Base-by-base conservation (phyloP, 1,140 invertebrate genomes). In the Geopemphigus sp. region DNA sequence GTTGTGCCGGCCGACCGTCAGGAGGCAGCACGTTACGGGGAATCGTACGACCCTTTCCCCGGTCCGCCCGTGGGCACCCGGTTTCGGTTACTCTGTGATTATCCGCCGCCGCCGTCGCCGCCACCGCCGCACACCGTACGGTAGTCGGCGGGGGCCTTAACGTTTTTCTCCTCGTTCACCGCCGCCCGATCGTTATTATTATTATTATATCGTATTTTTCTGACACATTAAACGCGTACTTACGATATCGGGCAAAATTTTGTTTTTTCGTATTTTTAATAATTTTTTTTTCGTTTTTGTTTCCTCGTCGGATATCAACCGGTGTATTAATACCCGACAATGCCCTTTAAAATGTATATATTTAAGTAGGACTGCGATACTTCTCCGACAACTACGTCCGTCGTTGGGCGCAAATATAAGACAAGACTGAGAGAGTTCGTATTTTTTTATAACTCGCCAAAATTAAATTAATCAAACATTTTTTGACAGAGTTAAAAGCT, bases 51-150 rank as follows among this genome's bases (percentile, higher is more conserved):
- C 26, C n/a, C 22, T 22, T 11, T 8, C 19, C 53, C 24, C 70
- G 26, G 0, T 53, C 5, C 53, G 50, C 29, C 54, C 54, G 72
- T 12, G 54, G 32, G 29, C 72, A 22, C 70, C 53, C 70, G 72
- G 72, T 74, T 74, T 61, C 22, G 73, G 39, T 78, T 78, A 61
- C 73, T 39, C 73, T 76, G 56, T 78, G 73, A 78, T 78, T 61
- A 78, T 47, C 26, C 17, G 14, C 54, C 53, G n/a, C 72, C 72
- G 54, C 72, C 72, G 32, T n/a, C n/a, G n/a, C n/a, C n/a, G 54
- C 72, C 72, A 24, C 72, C 53, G 17, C 53, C 53, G 26, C 70
- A 57, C 72, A 22, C n/a, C 73, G 57, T 78, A 61, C 73, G 39
- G 73, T 78, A 78, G 73, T 78, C 54, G n/a, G 6, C 39, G 5